A percentile compares a stretch with the other conserved stretches of the same genome.
phyloP scores from a whole-genome alignment of 1,140 invertebrate species.

The Pemphigus obesinymphae region DNA sequence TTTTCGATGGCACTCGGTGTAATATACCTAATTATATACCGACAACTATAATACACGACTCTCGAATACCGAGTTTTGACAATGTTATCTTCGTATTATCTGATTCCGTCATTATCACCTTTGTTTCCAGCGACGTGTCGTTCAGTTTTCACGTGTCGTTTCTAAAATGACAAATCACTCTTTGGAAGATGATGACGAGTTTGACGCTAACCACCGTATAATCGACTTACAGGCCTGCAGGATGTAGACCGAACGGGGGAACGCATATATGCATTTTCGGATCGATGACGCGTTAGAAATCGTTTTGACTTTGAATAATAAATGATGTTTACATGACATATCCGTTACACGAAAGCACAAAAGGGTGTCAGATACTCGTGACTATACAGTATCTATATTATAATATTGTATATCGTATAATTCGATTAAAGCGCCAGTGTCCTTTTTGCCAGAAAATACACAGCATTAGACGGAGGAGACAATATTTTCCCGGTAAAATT shows the following conservation, averaged over 20 bases:
- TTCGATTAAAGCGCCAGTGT: too few species aligned
- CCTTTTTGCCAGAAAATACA: too few species aligned
- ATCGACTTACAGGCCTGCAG: too few species aligned
- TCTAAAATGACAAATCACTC: background rate
- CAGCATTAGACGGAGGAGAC: too few species aligned
- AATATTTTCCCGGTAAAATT: too few species aligned
- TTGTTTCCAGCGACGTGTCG: background rate
- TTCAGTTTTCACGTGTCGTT: background rate
- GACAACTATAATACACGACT: background rate
- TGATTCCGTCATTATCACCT: slow-evolving; percentile 6
- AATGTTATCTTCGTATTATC: background rate
- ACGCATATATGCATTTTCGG: background rate
- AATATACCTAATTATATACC: too few species aligned
- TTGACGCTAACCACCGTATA: too few species aligned
- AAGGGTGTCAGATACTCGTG: too few species aligned
- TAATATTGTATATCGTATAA: too few species aligned
- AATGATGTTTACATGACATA: background rate
- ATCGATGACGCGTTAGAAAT: background rate
- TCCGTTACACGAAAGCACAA: too few species aligned
- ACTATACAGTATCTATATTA: too few species aligned
- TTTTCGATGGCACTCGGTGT: background rate
- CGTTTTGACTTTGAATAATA: background rate
- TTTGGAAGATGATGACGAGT: too few species aligned
- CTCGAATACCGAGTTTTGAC: background rate
- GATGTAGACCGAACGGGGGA: background rate